Evolutionary conservation across 2,888 invertebrate genomes (phyloP), one percentile per base, ranked within the genome.

Genomic region (Lasioglossum marginatum): DNA sequence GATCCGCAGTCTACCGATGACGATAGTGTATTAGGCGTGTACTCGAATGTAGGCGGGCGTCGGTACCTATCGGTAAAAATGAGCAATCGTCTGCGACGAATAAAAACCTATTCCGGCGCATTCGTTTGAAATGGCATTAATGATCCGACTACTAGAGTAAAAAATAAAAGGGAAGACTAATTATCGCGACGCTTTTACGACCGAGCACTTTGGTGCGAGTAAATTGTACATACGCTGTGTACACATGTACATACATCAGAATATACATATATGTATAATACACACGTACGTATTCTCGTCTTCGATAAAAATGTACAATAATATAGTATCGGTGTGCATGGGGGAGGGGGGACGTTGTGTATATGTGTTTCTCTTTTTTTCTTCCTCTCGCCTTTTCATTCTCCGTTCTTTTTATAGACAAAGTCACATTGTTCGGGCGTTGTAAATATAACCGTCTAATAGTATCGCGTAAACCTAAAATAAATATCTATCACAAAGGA

Each of bases 401-500:
- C 37, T 48, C 37, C 31, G 45, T 14, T 60, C 8, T 16, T 76
- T 43, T 68, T 48, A 31, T 16, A 60, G 76, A 63, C 79, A 79
- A 77, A 73, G 60, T 82, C 68, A 81, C 48, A 75, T 80, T 81
- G 71, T 79, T 77, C 31, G 68, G 78, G 70, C 81, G 72, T 79
- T 83, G 91, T 92, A 92, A 92, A 91, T 92, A 92, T 91, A 92
- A 91, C 84, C 91, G 91, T 89, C 88, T 88, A 75, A 85, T 85
- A 91, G 86, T 87, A 90, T 82, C 70, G 88, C 90, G 89, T 92
- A 93, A 92, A 87, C 85, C 93, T 94, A 94, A 85, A 94, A 95
- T 94, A 95, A 94, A 94, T 95, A 95, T 93, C 93, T 94, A 95
- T 95, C 94, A 95, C 95, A 95, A 94, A 94, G 93, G 90, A 92